Base-by-base conservation (phyloP, 2,888 invertebrate genomes). In the Morinoia aosen region DNA sequence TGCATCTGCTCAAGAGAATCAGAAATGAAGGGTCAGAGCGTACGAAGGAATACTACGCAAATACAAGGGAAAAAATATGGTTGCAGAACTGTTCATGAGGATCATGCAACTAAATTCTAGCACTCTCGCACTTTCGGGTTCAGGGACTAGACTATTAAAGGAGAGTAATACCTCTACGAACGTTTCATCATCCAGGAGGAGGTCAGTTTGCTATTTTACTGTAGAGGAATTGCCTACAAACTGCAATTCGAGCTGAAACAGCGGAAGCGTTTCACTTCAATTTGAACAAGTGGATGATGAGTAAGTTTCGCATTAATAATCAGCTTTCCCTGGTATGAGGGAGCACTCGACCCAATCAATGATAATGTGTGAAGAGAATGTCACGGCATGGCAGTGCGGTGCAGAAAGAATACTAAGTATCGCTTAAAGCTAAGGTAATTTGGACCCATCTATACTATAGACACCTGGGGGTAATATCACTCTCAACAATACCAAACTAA, bases 1-100 rank as follows among this genome's bases (percentile, higher is more conserved):
- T 96, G 96, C 61, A 96, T 95, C 96, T 96, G 96, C 56, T 57
- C 33, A 10, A 58, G 58, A 93, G 48, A 90, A 90, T 48, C 1
- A 40, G 48, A 90, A 90, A 39, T 12, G 90, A 40, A 33, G 76
- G 90, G 90, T 48, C 14, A 90, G 48, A 48, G 40, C 90, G 8
- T 39, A 39, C 14, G 90, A 10, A 40, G 48, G 48, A 48, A 48
- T 48, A 48, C 48, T 48, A 48, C 48, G 48, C 5, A 48, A 48
- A 48, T 48, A 48, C 48, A 48, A 88, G 33, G 25, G 88, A 39
- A 8, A 2, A n/a, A n/a, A 88, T 11, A 0, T 4, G 11, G 12
- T 90, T 11, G 40, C 40, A 48, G 5, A 90, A 90, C 40, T 40
- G 12, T 25, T 39, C 16, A 39, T 90, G 25, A 90, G 88, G 40